A percentile compares a stretch with the other conserved stretches of the same genome.
phyloP scores from a whole-genome alignment of 2,797 vertebrate genomes.

The Brotula barbata region DNA sequence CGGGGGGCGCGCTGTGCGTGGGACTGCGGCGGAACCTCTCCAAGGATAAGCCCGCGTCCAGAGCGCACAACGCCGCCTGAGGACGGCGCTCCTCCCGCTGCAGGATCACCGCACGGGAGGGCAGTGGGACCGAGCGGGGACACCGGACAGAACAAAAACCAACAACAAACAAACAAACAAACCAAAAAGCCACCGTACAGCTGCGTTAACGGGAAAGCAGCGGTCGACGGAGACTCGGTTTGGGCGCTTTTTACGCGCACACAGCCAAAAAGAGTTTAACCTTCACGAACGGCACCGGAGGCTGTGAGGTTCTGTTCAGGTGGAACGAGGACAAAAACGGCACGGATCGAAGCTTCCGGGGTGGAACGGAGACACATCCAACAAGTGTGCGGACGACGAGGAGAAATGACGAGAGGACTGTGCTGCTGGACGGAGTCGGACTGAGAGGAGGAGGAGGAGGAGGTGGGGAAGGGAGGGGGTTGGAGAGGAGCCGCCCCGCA shows the following conservation, averaged over 20 bases:
- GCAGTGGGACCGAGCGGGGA: conserved; percentile 25
- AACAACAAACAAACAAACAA: neutral
- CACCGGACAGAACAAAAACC: neutral
- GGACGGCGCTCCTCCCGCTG: conserved; percentile 3
- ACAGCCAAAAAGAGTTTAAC: conserved; percentile 12
- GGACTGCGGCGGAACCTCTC: conserved; percentile 64
- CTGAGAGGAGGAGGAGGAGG: conserved; percentile 22
- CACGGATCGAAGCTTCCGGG: neutral
- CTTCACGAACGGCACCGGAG: neutral
- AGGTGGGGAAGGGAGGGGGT: neutral
- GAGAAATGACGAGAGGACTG: conserved; percentile 46
- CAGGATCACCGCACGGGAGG: conserved; percentile 25
- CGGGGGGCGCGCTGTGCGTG: conserved; percentile 25
- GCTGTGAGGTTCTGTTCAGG: neutral
- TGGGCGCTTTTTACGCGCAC: conserved; percentile 60
- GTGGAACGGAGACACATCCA: conserved; percentile 44
- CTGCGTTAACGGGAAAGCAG: neutral
- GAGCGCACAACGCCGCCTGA: conserved; percentile 42
- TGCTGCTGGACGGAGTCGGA: conserved; percentile 41
- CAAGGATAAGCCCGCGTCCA: conserved; percentile 52
- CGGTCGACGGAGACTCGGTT: neutral
- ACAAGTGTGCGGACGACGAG: conserved; percentile 48
- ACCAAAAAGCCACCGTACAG: conserved; percentile 4
- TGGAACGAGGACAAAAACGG: neutral
- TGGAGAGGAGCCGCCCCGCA: conserved; percentile 55